Evolutionary conservation across 2,797 vertebrate genomes (phyloP), one percentile per base, ranked within the genome.

Genomic region (Darevskia nairensis): DNA sequence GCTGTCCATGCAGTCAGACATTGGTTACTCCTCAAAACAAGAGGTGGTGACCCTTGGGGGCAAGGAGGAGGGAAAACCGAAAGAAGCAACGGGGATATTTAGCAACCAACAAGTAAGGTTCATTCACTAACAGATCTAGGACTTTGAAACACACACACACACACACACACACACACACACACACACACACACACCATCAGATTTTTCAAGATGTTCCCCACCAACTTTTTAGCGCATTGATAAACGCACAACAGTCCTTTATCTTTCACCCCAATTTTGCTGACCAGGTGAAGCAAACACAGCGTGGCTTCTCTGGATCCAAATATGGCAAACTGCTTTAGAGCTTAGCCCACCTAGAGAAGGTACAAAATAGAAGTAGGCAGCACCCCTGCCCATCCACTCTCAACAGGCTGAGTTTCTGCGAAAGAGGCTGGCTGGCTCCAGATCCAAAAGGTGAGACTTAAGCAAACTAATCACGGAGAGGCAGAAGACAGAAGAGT

Each of bases 381-480:
- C 2, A 21, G 46, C 3, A 2, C 44, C 6, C 6, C 76, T 23
- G 1, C 25, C 61, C 61, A 19, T 11, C 75, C 25, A 13, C 61
- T 82, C 61, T 82, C 61, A 13, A 55, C 50, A 55, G 50, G 50
- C 50, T 15, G 50, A 55, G 50, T 55, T 55, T 55, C 50, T 55
- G 50, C 50, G 86, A 71, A 41, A 88, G 93, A 91, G 85, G 80
- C 27, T 79, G 84, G 25, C 87, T 92, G 44, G 46, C n/a, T 61
- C 8, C 32, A 21, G 9, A 21, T 10, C 11, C 64, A 85, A 66
- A 4, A 85, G 15, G 15, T 21, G 27, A 1, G 72, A 32, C 35
- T 13, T 29, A 44, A 11, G 39, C 19, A 77, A 41, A 66, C 8
- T 19, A 64, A 41, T 41, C 32, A 3, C n/a, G 23, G 50, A n/a